phyloP scores from a whole-genome alignment of 2,888 invertebrate species.

The Ennomos quercinarius region DNA sequence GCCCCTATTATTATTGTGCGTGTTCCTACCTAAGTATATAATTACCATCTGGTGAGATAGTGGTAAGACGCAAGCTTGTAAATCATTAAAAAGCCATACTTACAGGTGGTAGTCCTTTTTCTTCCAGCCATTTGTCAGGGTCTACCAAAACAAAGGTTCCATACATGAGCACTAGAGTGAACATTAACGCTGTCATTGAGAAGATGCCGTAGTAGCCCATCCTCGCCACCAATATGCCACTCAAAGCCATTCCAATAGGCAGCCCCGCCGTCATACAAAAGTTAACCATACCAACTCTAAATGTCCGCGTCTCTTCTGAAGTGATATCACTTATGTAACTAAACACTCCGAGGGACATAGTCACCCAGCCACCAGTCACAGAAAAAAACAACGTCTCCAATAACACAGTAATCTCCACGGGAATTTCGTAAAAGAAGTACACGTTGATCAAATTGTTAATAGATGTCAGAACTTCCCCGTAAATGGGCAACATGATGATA shows the following conservation, averaged over 20 bases:
- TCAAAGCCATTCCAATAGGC: slow-evolving; percentile 83
- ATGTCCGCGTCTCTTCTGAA: slow-evolving; percentile 84
- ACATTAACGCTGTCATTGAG: slow-evolving; percentile 64
- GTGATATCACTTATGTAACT: slow-evolving; percentile 87
- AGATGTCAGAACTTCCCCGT: slow-evolving; percentile 81
- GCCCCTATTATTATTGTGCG: too few species aligned
- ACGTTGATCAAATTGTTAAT: slow-evolving; percentile 83
- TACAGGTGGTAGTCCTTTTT: slow-evolving; percentile 68
- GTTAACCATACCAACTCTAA: slow-evolving; percentile 87
- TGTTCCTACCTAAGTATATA: too few species aligned
- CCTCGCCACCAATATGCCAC: slow-evolving; percentile 76
- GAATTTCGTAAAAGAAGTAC: slow-evolving; percentile 85
- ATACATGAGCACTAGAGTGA: slow-evolving; percentile 88
- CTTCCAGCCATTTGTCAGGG: slow-evolving; percentile 73
- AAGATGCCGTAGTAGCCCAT: slow-evolving; percentile 80
- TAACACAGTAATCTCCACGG: slow-evolving; percentile 82
- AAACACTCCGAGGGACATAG: slow-evolving; percentile 86
- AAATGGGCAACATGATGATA: slow-evolving; percentile 83
- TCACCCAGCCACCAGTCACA: slow-evolving; percentile 83
- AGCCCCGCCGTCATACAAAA: slow-evolving; percentile 85
- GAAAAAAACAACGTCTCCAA: slow-evolving; percentile 83
- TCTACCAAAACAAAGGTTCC: slow-evolving; percentile 90
- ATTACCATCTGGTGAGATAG: too few species aligned
- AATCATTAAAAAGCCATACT: slow-evolving; percentile 44
- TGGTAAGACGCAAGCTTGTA: too few species aligned